Percentiles rank a stretch among this genome's conserved stretches.
Conservation (phyloP, 1,140 invertebrate genomes). For the Agrypnia vestita region DNA sequence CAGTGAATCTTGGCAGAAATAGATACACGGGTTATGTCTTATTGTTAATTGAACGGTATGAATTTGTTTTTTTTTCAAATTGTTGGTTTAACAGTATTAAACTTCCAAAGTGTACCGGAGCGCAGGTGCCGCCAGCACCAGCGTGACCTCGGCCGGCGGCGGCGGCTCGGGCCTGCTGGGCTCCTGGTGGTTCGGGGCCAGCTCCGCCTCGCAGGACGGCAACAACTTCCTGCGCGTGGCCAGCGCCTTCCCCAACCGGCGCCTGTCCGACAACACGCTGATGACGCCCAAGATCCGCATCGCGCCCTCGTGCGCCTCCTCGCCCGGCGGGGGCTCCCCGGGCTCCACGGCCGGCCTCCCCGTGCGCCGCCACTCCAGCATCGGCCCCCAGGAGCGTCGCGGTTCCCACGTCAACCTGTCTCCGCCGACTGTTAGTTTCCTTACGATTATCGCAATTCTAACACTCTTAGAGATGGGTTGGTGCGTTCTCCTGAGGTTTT, state of each 20-base stretch:
- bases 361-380: constrained; percentile 89
- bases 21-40: no score
- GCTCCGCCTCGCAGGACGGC: constrained; percentile 86
- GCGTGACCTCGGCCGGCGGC: constrained; percentile 38
- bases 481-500: no score
- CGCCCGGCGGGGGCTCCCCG: constrained; percentile 88
- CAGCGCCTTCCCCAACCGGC: constrained; percentile 86
- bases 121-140: constrained; percentile 24
- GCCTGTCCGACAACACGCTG: constrained; percentile 92
- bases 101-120: constrained; percentile 15
- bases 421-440: constrained; percentile 84
- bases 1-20: no score
- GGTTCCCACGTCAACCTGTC: constrained; percentile 89
- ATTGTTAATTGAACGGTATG: no score
- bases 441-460: not conserved
- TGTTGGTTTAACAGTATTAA: not conserved
- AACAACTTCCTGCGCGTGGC: constrained; percentile 90
- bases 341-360: constrained; percentile 82
- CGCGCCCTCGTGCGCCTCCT: constrained; percentile 88
- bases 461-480: no score
- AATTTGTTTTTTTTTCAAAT: no score
- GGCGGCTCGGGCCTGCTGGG: constrained; percentile 77
- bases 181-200: constrained; percentile 82
- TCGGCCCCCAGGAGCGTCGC: constrained; percentile 89
- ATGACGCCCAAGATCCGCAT: constrained; percentile 92